Evolutionary conservation across 2,888 invertebrate genomes (phyloP), one percentile per base, ranked within the genome.

Genomic region (Hyposoter dolosus): DNA sequence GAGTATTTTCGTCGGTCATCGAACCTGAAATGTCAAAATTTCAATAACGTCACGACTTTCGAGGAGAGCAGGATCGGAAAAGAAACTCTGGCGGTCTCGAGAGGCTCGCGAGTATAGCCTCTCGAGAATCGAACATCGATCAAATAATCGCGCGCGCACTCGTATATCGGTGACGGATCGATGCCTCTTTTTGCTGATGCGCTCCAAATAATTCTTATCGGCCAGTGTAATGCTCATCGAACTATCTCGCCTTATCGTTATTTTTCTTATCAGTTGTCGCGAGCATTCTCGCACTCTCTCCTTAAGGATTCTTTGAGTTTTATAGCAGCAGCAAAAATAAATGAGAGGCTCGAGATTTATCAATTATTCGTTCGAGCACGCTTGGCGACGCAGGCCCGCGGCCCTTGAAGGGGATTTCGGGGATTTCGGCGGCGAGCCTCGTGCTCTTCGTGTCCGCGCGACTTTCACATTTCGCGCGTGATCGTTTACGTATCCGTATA

Each of bases 381-480:
- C n/a, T n/a, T n/a, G n/a, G n/a, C n/a, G n/a, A n/a, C n/a, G n/a
- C n/a, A n/a, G n/a, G n/a, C n/a, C n/a, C 35, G 32, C 28, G 60
- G 75, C 81, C 76, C 76, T 77, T 76, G 81, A 81, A 76, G 72
- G 47, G 23, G 76, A 76, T 77, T 65, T 80, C 72, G 65, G 32
- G 47, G n/a, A n/a, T n/a, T n/a, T n/a, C n/a, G n/a, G n/a, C n/a
- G n/a, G n/a, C 65, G 69, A 66, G 63, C 66, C 66, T 66, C 83
- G 63, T 76, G 63, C 53, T 23, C 28, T 65, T 77, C 77, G 83
- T 28, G 45, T 17, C 28, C 60, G 35, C 60, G 35, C 69, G 71
- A 84, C 84, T 84, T 84, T 84, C 84, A 84, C 84, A 84, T 84
- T 84, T 81, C 77, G 72, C 69, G 66, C 80, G 63, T 35, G 69